Evolutionary conservation across 2,888 invertebrate species (phyloP).

Genomic region (Heliconius sara): DNA sequence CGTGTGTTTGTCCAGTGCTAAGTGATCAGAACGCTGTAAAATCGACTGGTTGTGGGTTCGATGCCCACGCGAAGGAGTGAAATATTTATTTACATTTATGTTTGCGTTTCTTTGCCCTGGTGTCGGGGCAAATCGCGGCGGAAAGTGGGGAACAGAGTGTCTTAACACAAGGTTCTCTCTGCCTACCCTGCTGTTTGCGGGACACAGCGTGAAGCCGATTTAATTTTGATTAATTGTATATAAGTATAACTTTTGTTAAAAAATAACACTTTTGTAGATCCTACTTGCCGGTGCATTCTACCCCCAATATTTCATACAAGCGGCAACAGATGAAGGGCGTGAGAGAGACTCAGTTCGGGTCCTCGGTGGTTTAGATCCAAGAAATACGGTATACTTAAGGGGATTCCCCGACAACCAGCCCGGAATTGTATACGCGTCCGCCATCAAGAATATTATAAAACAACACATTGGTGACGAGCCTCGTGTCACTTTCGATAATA

Average conservation of each 20-base stretch:
- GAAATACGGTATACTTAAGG: slow-evolving; percentile 85
- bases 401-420: slow-evolving; percentile 87
- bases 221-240: too few species aligned
- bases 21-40: too few species aligned
- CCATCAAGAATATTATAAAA: slow-evolving; percentile 85
- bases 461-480: slow-evolving; percentile 79
- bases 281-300: slow-evolving; percentile 95
- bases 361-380: slow-evolving; percentile 90
- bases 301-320: slow-evolving; percentile 92
- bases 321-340: slow-evolving; percentile 80
- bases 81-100: too few species aligned
- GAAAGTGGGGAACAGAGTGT: too few species aligned
- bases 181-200: too few species aligned
- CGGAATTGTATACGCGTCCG: slow-evolving; percentile 86
- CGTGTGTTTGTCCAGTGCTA: slow-evolving; percentile 76
- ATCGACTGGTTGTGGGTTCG: too few species aligned
- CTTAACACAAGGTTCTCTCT: too few species aligned
- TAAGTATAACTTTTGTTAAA: neutral
- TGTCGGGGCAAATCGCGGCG: too few species aligned
- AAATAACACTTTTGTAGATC: slow-evolving; percentile 73
- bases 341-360: slow-evolving; percentile 87
- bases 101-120: too few species aligned
- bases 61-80: too few species aligned
- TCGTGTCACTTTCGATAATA: slow-evolving; percentile 79
- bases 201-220: too few species aligned